These are phyloP conservation scores for Aviceda subcristata DNA, from an alignment of 2,113 vertebrate genomes.

Conservation along the genomic window DNA sequence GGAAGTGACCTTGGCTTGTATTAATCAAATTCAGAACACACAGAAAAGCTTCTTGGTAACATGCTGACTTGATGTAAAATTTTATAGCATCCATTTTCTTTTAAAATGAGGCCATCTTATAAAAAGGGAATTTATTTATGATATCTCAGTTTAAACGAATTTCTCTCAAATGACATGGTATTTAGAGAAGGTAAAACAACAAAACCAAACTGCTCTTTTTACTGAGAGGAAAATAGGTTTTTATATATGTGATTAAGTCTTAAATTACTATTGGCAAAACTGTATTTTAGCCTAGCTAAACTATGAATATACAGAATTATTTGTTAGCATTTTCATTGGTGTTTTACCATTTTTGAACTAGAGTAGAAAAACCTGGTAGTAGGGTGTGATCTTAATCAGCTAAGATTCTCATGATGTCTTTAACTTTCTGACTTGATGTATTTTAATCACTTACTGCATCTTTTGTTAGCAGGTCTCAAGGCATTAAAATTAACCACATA, in stretches of 20 bases:
- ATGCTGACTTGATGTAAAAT: slow-evolving; percentile 79
- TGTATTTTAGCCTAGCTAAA: neutral
- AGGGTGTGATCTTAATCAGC: neutral
- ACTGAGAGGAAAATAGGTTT: neutral
- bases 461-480: neutral
- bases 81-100: slow-evolving; percentile 74
- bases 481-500: neutral
- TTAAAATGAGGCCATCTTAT: slow-evolving; percentile 67
- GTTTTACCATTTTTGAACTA: neutral
- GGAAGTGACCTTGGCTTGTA: slow-evolving; percentile 82
- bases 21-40: slow-evolving; percentile 82
- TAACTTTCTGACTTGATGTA: neutral
- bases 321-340: neutral
- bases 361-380: neutral
- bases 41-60: slow-evolving; percentile 76
- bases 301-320: neutral
- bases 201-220: neutral
- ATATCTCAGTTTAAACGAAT: slow-evolving; percentile 13
- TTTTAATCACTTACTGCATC: neutral
- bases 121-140: slow-evolving; percentile 39
- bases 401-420: neutral
- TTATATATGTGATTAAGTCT: neutral
- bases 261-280: neutral
- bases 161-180: neutral
- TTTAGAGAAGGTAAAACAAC: neutral